A percentile compares a stretch with the other conserved stretches of the same genome.
phyloP scores from a whole-genome alignment of 2,888 invertebrate species.

The Trissolcus japonicus region DNA sequence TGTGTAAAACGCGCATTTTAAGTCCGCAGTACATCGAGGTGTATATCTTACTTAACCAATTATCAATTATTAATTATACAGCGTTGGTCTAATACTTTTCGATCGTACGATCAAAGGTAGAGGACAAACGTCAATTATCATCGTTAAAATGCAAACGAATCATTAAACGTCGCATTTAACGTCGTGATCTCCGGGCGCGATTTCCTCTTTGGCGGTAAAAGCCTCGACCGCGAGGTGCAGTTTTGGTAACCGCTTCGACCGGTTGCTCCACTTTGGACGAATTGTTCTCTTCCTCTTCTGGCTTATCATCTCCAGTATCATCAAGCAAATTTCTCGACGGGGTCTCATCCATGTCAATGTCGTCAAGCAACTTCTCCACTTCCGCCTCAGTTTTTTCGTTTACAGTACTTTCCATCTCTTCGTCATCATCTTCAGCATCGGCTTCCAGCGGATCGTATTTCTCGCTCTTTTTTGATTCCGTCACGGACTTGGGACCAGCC shows the following conservation, averaged over 20 bases:
- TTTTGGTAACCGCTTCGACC: constrained; percentile 17
- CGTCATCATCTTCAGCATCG: constrained; percentile 53
- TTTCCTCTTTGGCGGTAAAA: constrained; percentile 66
- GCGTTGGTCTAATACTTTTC: neutral
- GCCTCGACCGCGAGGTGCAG: constrained; percentile 63
- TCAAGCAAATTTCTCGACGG: constrained; percentile 70
- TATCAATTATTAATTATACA: no score
- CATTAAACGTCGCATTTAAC: constrained; percentile 62
- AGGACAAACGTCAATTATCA: neutral
- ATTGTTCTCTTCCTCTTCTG: constrained; percentile 39
- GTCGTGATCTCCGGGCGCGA: constrained; percentile 72
- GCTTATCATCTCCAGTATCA: constrained; percentile 67
- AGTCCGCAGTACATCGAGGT: no score
- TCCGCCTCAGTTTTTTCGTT: constrained; percentile 19
- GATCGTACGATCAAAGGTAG: neutral
- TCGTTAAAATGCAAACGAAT: neutral
- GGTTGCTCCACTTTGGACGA: constrained; percentile 28
- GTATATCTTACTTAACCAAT: neutral
- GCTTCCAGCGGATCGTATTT: constrained; percentile 59
- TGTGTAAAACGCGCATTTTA: no score
- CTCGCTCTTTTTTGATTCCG: constrained; percentile 37
- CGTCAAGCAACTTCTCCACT: constrained; percentile 61
- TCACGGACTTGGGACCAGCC: constrained; percentile 4
- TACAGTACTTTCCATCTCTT: neutral
- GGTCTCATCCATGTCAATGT: constrained; percentile 69